Conservation (phyloP, 2,888 invertebrate species). For the Lasius fuliginosus region DNA sequence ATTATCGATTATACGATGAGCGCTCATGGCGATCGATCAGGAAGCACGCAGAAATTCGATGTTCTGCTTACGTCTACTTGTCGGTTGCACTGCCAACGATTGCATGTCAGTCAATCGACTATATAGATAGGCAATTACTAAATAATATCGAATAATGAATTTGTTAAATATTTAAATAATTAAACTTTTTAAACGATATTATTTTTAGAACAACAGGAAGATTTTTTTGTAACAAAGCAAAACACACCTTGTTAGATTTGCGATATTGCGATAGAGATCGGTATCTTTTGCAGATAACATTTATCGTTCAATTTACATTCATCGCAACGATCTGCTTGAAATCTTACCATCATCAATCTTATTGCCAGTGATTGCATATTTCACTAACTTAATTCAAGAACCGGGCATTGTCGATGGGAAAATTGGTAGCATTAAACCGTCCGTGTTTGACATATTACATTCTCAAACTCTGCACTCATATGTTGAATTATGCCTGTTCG, state of each 20-base stretch:
- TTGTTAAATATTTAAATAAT: neutral
- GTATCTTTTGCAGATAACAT: constrained; percentile 5
- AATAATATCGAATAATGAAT: neutral
- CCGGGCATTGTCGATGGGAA: constrained; percentile 16
- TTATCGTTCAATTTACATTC: constrained; percentile 18
- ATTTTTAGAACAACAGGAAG: neutral
- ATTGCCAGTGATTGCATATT: constrained; percentile 32
- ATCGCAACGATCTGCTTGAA: constrained; percentile 28
- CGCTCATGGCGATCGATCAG: constrained; percentile 79
- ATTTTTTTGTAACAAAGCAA: neutral
- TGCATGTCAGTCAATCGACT: constrained; percentile 1
- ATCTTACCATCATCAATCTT: constrained; percentile 41
- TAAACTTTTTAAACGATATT: neutral
- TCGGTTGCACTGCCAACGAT: neutral
- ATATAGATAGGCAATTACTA: neutral
- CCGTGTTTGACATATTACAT: constrained; percentile 41
- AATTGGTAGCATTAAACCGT: constrained; percentile 40
- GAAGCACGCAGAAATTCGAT: constrained; percentile 61
- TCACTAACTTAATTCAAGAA: constrained; percentile 44
- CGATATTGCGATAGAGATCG: neutral
- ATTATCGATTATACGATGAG: constrained; percentile 80
- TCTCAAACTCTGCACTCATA: constrained; percentile 18
- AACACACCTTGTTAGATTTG: neutral
- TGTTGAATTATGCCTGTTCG: constrained; percentile 33
- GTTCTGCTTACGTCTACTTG: constrained; percentile 21